Base-by-base conservation (phyloP, 2,888 invertebrate species). In the Pilophorus perplexus region DNA sequence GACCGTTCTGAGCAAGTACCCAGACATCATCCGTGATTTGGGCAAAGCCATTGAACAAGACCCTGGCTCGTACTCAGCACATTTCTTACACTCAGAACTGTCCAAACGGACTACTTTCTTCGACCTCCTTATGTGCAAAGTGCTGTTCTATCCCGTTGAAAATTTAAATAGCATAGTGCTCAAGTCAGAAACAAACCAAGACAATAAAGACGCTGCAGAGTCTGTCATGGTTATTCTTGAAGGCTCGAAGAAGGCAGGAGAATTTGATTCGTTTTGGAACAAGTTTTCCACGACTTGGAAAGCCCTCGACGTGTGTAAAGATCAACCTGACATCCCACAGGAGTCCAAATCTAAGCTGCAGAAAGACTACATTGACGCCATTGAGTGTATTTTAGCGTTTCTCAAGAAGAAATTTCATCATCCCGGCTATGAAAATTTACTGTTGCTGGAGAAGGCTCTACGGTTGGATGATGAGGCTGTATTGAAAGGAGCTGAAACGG, bases 101-200 rank as follows among this genome's bases (percentile, higher is more conserved):
- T n/a, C 14, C 10, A 65, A 65, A 40, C 28, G 40, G 10, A 28
- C 12, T 25, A 65, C 54, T 23, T 20, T 65, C 18, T 65, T 65
- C 42, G 10, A 38, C 25, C n/a, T 65, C 4, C 40, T 65, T 2
- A 12, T 65, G 27, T 38, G 22, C 40, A 65, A 54, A 52, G 54
- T 54, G n/a, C 54, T 65, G 14, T 16, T 65, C 27, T 65, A 65
- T 42, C 65, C 65, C 8, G 20, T 65, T 4, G 54, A 65, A 22
- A 65, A 54, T 40, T 27, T 65, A 18, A 25, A 27, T 12, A 25
- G 23, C 25, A 40, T 65, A 12, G 10, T 65, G 18, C 10, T 16
- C 12, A 54, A 54, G 14, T 12, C 65, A 2, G 54, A 65, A 42
- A 42, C 65, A 2, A 20, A 38, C 14, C 18, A 40, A 54, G 37